Evolutionary conservation across 2,888 invertebrate genomes (phyloP).

Genomic region (Drosophila vallismaia): DNA sequence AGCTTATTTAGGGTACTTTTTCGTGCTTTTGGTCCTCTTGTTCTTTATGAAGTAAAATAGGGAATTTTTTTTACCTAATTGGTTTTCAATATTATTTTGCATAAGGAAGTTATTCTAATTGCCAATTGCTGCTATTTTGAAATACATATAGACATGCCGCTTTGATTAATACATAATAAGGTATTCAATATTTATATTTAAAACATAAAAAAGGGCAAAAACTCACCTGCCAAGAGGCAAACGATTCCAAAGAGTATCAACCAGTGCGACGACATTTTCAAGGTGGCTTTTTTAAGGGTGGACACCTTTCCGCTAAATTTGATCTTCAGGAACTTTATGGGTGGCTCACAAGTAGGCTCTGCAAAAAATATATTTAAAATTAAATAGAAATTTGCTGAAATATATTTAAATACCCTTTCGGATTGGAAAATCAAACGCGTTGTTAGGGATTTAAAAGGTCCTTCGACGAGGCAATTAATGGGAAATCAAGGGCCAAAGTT

Average conservation of each 20-base stretch:
- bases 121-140: neutral
- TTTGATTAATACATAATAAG: neutral
- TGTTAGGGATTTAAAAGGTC: too few species aligned
- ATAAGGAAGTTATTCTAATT: too few species aligned
- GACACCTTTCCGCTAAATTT: slow-evolving; percentile 2
- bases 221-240: slow-evolving; percentile 57
- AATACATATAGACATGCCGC: neutral
- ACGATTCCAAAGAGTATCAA: slow-evolving; percentile 41
- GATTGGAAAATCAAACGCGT: too few species aligned
- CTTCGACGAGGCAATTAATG: slow-evolving; percentile 11
- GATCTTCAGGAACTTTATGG: neutral
- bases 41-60: too few species aligned
- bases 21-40: too few species aligned
- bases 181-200: neutral
- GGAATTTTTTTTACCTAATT: too few species aligned
- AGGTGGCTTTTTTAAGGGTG: slow-evolving; percentile 1
- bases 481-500: slow-evolving; percentile 39
- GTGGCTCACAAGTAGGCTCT: neutral
- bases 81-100: too few species aligned
- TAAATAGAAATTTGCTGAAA: neutral
- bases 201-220: neutral
- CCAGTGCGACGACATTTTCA: slow-evolving; percentile 58
- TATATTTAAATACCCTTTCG: too few species aligned
- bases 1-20: too few species aligned
- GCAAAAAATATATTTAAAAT: neutral